phyloP scores from a whole-genome alignment of 2,113 vertebrate species.

The Scomber japonicus region DNA sequence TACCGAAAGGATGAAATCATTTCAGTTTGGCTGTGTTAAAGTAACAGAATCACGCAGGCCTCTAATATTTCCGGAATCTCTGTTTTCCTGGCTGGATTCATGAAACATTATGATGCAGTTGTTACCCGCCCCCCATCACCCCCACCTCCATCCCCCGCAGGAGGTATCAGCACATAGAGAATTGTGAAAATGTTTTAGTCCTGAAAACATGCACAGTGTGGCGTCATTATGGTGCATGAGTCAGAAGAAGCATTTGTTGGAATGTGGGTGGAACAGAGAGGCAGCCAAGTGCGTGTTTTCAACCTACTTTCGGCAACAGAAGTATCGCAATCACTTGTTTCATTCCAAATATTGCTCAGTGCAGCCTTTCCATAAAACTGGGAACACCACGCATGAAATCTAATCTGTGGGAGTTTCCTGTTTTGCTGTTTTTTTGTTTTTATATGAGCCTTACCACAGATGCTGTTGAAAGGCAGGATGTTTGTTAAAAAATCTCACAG shows the following conservation, averaged over 20 bases:
- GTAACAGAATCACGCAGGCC: slow-evolving; percentile 9
- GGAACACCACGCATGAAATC: slow-evolving; percentile 22
- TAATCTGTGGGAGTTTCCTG: slow-evolving; percentile 49
- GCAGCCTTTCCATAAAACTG: slow-evolving; percentile 27
- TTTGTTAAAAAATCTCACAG: slow-evolving; percentile 2
- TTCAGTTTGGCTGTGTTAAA: slow-evolving; percentile 29
- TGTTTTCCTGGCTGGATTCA: slow-evolving; percentile 37
- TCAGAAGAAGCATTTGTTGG: slow-evolving; percentile 73
- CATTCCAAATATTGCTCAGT: slow-evolving; percentile 47
- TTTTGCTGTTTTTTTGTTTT: slow-evolving; percentile 20
- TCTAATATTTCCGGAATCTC: slow-evolving; percentile 20
- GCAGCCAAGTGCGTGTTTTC: slow-evolving; percentile 25
- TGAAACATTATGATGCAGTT: slow-evolving; percentile 25
- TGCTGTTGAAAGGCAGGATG: slow-evolving; percentile 39
- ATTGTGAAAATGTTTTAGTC: slow-evolving; percentile 19
- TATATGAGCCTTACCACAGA: background rate
- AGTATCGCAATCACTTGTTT: slow-evolving; percentile 43
- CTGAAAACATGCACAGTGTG: slow-evolving; percentile 46
- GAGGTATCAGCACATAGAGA: too few species aligned
- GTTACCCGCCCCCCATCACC: too few species aligned
- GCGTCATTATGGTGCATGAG: slow-evolving; percentile 72
- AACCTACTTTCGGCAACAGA: slow-evolving; percentile 28
- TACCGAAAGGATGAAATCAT: slow-evolving; percentile 32
- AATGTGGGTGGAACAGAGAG: slow-evolving; percentile 68
- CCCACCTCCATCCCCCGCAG: too few species aligned